A percentile compares a stretch with the other conserved stretches of the same genome.
These are phyloP conservation scores for Phallusia fumigata DNA, from an alignment of 23 tunicate species.

Conservation along the genomic window DNA sequence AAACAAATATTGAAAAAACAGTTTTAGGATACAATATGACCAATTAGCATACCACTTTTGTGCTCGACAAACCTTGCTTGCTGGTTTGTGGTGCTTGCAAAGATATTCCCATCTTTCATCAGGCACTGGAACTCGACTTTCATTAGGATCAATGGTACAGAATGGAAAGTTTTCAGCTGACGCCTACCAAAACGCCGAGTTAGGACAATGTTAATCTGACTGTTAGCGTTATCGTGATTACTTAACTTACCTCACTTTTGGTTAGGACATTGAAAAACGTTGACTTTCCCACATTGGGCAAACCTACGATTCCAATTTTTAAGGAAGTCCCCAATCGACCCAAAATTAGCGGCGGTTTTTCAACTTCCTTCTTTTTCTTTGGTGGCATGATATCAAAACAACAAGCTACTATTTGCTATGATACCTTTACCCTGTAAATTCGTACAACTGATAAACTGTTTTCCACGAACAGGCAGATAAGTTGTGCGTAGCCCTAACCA, in stretches of 20 bases:
- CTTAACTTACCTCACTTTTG: slow-evolving; percentile 71
- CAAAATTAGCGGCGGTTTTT: slow-evolving; percentile 85
- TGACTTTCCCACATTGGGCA: slow-evolving; percentile 98
- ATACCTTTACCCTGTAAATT: too few species aligned
- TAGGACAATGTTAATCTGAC: too few species aligned
- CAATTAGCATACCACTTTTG: too few species aligned
- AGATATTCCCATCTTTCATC: slow-evolving; percentile 94
- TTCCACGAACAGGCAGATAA: background rate
- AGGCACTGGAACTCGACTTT: slow-evolving; percentile 97
- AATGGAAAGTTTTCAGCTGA: slow-evolving; percentile 99
- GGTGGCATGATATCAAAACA: slow-evolving; percentile 74
- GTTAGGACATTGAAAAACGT: slow-evolving; percentile 97
- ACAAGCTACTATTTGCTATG: too few species aligned
- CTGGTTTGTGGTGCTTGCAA: slow-evolving; percentile 89
- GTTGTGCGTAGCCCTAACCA: background rate
- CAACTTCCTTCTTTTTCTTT: slow-evolving; percentile 94
- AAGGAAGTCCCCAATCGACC: slow-evolving; percentile 98
- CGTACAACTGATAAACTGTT: background rate
- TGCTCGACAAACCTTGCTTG: slow-evolving; percentile 68
- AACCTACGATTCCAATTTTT: slow-evolving; percentile 97
- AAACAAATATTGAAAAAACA: too few species aligned
- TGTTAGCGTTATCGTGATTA: too few species aligned
- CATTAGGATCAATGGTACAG: slow-evolving; percentile 99
- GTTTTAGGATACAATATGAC: too few species aligned
- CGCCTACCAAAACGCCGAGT: too few species aligned